Conservation (phyloP, 1,140 invertebrate species). For the Venturia canescens region DNA sequence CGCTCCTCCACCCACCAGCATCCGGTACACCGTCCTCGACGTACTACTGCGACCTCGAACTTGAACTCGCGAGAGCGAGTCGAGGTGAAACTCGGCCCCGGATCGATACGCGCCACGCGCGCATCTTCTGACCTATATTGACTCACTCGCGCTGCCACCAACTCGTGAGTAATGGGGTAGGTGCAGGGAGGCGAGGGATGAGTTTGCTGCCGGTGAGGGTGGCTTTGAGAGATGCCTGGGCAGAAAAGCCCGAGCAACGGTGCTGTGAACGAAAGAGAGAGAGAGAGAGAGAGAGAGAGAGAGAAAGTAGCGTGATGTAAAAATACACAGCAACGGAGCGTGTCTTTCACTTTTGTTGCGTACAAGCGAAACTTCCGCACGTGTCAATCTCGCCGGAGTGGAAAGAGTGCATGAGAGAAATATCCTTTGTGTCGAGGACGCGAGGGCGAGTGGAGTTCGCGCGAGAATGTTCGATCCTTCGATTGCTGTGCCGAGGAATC, state of each 20-base stretch:
- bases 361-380: not conserved
- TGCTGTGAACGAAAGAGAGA: not conserved
- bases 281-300: no score
- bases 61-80: conserved; percentile 57
- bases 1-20: not conserved
- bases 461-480: no score
- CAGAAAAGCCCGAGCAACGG: not conserved
- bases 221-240: conserved; percentile 2
- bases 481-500: no score
- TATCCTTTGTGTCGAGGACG: not conserved
- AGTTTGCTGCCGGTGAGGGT: not conserved
- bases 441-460: no score
- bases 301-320: no score
- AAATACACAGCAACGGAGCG: no score
- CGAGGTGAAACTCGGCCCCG: conserved; percentile 20
- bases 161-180: not conserved
- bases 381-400: not conserved
- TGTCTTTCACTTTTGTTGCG: not conserved
- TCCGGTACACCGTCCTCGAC: not conserved
- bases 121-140: conserved; percentile 64
- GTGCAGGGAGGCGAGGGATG: not conserved
- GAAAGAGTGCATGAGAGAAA: not conserved
- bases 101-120: conserved; percentile 71
- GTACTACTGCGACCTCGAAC: conserved; percentile 66
- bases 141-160: conserved; percentile 36